Evolutionary conservation across 2,888 invertebrate species (phyloP), one percentile per base, ranked within the genome.

Genomic region (Leptinotarsa juncta): DNA sequence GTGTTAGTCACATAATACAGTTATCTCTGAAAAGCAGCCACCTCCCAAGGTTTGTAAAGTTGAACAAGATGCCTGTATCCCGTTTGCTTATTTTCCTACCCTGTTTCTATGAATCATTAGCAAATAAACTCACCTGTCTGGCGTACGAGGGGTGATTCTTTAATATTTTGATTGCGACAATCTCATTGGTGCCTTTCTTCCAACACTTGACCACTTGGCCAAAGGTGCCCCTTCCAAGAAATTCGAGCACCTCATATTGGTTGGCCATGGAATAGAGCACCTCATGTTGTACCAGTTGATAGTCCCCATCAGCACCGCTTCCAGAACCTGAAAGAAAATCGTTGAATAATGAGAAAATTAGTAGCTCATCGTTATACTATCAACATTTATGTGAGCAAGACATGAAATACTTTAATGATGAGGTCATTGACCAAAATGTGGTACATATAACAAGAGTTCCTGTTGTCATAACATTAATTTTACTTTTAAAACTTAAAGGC

Each of bases 101-200:
- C 10, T 42, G 42, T 42, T 42, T 10, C 42, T 42, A 42, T 3
- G 42, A 10, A 42, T 42, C 42, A 0, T 2, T n/a, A 20, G 20
- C 26, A 70, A 32, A 20, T 57, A 3, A 18, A 73, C 80, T 79
- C 77, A 87, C 87, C 91, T 99, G 99, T 85, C 99, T 94, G 82
- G 99, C 99, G 91, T 99, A 99, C 84, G 98, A 99, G 81, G 99
- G 99, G 90, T 99, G 99, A 91, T 99, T 99, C 91, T 99, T 99
- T 77, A 99, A 91, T 88, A 99, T 99, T 91, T 99, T 99, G 89
- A 99, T 99, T 87, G 99, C 99, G 85, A 99, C 99, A 87, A 99
- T 99, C 90, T 99, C 99, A 88, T 98, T 99, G 85, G 99, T 99
- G 88, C 99, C 99, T 88, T 99, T 98, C 90, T 99, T 99, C 99